Conservation (phyloP, 1,140 invertebrate genomes). For the Patella vulgata region DNA sequence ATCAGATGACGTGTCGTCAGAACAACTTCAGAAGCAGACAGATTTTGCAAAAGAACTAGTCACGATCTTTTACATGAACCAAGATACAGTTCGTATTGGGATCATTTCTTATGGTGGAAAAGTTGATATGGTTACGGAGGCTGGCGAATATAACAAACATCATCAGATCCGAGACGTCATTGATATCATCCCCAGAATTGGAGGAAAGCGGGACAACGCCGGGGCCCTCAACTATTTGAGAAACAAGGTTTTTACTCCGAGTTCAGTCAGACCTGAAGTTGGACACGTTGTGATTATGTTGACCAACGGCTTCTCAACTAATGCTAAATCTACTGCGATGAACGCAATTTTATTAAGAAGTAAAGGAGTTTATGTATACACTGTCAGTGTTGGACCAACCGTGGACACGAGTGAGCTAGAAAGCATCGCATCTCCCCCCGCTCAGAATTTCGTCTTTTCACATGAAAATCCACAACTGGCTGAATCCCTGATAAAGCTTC, state of each 20-base stretch:
- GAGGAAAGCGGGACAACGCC: constrained; percentile 32
- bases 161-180: constrained; percentile 21
- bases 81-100: constrained; percentile 30
- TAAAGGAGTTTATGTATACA: constrained; percentile 36
- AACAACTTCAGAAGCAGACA: constrained; percentile 37
- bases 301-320: constrained; percentile 34
- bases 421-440: constrained; percentile 22
- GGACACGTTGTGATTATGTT: constrained; percentile 40
- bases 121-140: constrained; percentile 9
- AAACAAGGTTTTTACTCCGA: constrained; percentile 20
- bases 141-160: constrained; percentile 23
- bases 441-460: constrained; percentile 11
- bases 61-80: constrained; percentile 33
- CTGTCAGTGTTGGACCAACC: constrained; percentile 25
- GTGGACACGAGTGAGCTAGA: constrained; percentile 32
- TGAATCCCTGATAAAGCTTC: constrained; percentile 11
- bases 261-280: constrained; percentile 18
- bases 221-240: constrained; percentile 31
- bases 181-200: constrained; percentile 13
- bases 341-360: constrained; percentile 31
- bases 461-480: constrained; percentile 10
- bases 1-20: constrained; percentile 32
- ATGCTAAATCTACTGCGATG: constrained; percentile 10
- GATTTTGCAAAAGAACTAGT: constrained; percentile 40
- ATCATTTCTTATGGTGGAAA: constrained; percentile 30